Evolutionary conservation across 2,113 vertebrate species (phyloP).

Genomic region (Miniopterus natalensis): DNA sequence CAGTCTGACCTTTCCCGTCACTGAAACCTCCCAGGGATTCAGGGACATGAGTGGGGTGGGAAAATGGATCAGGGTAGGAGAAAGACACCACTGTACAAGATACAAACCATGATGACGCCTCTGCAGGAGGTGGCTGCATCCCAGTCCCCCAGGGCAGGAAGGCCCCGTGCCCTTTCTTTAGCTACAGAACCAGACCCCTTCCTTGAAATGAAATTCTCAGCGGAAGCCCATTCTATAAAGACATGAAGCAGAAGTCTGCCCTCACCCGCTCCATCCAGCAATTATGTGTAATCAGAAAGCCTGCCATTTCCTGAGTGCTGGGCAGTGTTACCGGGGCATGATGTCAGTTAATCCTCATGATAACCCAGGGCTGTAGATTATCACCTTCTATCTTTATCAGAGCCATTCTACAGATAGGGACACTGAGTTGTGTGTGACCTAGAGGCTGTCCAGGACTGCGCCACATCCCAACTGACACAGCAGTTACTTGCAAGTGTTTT

Average conservation of each 20-base stretch:
- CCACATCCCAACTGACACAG: neutral
- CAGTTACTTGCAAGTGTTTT: neutral
- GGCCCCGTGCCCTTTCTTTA: neutral
- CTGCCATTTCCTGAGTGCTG: neutral
- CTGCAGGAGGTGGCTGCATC: neutral
- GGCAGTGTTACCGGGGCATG: neutral
- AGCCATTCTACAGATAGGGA: constrained; percentile 2
- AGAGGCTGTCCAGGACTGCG: neutral
- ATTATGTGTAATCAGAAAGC: neutral
- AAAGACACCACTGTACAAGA: neutral
- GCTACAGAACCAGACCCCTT: neutral
- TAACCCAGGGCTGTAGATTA: neutral
- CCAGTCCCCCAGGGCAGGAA: neutral
- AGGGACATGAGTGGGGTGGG: neutral
- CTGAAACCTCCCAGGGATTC: neutral
- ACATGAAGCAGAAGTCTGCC: neutral
- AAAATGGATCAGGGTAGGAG: neutral
- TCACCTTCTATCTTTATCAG: neutral
- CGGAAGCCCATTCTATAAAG: neutral
- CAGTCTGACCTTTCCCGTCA: neutral
- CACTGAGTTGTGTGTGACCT: neutral
- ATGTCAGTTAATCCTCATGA: neutral
- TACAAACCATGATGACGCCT: neutral
- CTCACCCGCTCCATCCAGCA: neutral
- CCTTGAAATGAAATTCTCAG: neutral